Conservation (phyloP, 2,113 vertebrate species). For the Platichthys stellatus region DNA sequence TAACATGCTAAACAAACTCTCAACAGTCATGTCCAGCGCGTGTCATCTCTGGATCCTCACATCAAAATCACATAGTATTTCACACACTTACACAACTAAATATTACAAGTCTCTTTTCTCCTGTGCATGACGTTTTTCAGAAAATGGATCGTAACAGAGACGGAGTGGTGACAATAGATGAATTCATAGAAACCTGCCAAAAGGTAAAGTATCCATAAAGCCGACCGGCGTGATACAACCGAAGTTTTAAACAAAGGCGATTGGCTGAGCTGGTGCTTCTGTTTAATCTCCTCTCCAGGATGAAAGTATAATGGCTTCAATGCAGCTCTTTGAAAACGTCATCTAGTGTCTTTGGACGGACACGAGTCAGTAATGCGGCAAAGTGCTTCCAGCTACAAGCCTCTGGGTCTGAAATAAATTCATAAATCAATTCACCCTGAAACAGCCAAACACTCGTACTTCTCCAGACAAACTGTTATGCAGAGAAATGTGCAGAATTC, state of each 20-base stretch:
- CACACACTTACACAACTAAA: background rate
- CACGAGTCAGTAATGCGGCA: background rate
- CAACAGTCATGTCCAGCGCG: too few relatives aligned
- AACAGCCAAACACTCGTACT: background rate
- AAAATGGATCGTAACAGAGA: constrained; percentile 89
- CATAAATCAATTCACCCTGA: constrained; percentile 8
- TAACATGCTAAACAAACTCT: too few relatives aligned
- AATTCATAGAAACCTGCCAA: constrained; percentile 95
- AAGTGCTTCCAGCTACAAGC: constrained; percentile 33
- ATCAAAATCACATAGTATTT: too few relatives aligned
- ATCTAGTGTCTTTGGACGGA: constrained; percentile 81
- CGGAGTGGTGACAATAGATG: constrained; percentile 94
- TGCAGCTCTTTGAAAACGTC: constrained; percentile 95
- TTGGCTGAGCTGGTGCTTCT: background rate
- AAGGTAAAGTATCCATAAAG: constrained; percentile 82
- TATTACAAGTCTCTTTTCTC: background rate
- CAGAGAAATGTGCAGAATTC: constrained; percentile 13
- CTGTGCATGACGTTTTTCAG: constrained; percentile 65
- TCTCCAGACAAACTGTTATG: constrained; percentile 12
- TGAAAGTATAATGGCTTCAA: constrained; percentile 95
- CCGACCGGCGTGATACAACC: background rate
- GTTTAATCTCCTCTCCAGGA: constrained; percentile 85
- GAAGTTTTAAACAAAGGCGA: background rate
- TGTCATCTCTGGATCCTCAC: too few relatives aligned
- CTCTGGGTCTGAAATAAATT: constrained; percentile 12